phyloP scores from a whole-genome alignment of 2,888 invertebrate species.

The Mesopsocus fuscifrons region DNA sequence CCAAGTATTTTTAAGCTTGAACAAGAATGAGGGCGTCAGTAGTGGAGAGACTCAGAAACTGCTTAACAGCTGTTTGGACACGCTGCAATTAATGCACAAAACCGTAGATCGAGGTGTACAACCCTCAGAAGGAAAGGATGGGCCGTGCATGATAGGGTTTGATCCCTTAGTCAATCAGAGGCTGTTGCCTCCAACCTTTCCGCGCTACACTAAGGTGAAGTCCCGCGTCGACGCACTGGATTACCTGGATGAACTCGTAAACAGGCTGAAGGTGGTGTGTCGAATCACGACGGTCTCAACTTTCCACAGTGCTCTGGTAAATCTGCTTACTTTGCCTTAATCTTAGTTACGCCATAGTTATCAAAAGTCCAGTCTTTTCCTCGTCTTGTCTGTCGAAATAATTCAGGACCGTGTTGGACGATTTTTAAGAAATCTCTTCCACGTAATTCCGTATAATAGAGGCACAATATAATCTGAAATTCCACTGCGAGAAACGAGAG shows the following conservation, averaged over 20 bases:
- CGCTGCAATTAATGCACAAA: slow-evolving; percentile 9
- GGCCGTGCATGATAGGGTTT: slow-evolving; percentile 52
- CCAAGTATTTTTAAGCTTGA: slow-evolving; percentile 32
- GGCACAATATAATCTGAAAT: not conserved
- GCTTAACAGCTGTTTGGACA: slow-evolving; percentile 41
- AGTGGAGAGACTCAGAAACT: slow-evolving; percentile 55
- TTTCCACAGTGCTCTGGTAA: slow-evolving; percentile 66
- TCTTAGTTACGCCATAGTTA: slow-evolving; percentile 1
- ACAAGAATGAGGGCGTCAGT: slow-evolving; percentile 41
- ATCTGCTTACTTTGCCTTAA: slow-evolving; percentile 16
- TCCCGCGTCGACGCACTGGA: slow-evolving; percentile 51
- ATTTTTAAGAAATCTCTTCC: slow-evolving; percentile 10
- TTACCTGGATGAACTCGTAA: slow-evolving; percentile 67
- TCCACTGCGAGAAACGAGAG: too few species aligned
- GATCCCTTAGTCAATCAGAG: slow-evolving; percentile 92
- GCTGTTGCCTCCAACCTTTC: slow-evolving; percentile 93
- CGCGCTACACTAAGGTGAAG: slow-evolving; percentile 84
- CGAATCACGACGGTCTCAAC: slow-evolving; percentile 59
- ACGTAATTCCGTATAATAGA: not conserved
- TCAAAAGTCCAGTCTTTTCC: too few species aligned
- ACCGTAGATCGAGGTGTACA: slow-evolving; percentile 15
- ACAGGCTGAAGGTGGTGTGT: slow-evolving; percentile 59
- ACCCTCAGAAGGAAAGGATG: slow-evolving; percentile 13
- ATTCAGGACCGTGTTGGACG: not conserved
- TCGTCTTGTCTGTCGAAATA: too few species aligned